phyloP scores from a whole-genome alignment of 2,113 vertebrate species.

The Channa maculata region DNA sequence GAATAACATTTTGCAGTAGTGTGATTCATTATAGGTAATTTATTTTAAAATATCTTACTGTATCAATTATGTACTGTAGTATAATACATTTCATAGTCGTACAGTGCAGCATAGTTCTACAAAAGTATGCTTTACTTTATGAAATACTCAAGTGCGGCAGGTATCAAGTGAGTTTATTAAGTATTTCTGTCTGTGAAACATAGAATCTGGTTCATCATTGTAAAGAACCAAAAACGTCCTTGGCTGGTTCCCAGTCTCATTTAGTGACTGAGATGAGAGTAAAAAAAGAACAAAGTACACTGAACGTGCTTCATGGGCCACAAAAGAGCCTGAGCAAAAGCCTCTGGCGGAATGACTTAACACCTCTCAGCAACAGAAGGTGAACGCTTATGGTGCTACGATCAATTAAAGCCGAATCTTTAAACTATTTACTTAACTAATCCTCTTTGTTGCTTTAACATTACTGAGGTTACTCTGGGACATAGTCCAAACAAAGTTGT shows the following conservation, averaged over 20 bases:
- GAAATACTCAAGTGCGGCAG: not conserved
- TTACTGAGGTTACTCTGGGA: slow-evolving; percentile 14
- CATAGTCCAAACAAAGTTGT: slow-evolving; percentile 10
- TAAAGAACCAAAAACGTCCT: slow-evolving; percentile 28
- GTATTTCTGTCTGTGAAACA: slow-evolving; percentile 22
- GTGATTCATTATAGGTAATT: slow-evolving; percentile 43
- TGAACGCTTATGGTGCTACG: slow-evolving; percentile 40
- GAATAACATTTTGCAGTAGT: slow-evolving; percentile 31
- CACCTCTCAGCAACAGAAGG: slow-evolving; percentile 52
- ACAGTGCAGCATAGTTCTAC: not conserved
- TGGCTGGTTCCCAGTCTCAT: slow-evolving; percentile 24
- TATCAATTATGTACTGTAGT: slow-evolving; percentile 9
- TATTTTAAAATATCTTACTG: slow-evolving; percentile 18
- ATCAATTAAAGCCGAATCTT: slow-evolving; percentile 57
- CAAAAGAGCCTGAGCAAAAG: slow-evolving; percentile 65
- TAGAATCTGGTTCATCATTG: slow-evolving; percentile 3
- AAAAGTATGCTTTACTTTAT: not conserved
- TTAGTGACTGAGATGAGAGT: slow-evolving; percentile 32
- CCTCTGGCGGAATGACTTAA: slow-evolving; percentile 60
- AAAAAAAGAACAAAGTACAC: slow-evolving; percentile 37
- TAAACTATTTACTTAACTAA: slow-evolving; percentile 43
- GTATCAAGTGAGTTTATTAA: slow-evolving; percentile 4
- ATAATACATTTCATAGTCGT: not conserved
- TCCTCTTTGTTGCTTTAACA: slow-evolving; percentile 37
- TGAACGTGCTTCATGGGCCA: slow-evolving; percentile 54